Evolutionary conservation across 2,888 invertebrate genomes (phyloP), one percentile per base, ranked within the genome.

Genomic region (Alcis repandata): DNA sequence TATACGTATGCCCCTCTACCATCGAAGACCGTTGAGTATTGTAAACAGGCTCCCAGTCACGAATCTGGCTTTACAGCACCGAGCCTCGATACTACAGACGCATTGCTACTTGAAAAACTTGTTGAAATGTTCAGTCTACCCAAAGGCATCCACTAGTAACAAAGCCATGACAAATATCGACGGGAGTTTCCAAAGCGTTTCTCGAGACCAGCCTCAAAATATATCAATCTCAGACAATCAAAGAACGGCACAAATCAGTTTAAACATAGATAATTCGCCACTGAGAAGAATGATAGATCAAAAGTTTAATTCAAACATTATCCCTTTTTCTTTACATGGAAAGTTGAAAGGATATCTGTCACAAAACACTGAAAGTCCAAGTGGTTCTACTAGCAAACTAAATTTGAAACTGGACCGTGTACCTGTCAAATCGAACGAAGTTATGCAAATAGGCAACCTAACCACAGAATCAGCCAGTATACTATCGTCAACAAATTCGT

Each of bases 241-340:
- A 45, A 48, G 9, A 43, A 20, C 51, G 22, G 20, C 10, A 32
- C 51, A 46, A 20, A 38, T 4, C 32, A 38, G 2, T 11, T 15
- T 45, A 22, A 41, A 13, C 15, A 13, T 15, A 11, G n/a, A 27
- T 6, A 9, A 17, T 10, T 20, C 52, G 32, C 17, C 62, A 11
- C 56, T 36, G 9, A 63, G 58, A 52, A 52, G 58, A 63, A 53
- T 46, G 45, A 27, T 63, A 8, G 46, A 33, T 32, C 32, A 46
- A 32, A 40, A 0, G 2, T n/a, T 19, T 40, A 40, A 58, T 46
- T 38, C 40, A 15, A 63, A 63, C 7, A 59, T 59, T 19, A 27
- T 46, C 1, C 13, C 43, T 17, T 32, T 33, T 6, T 22, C 33
- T 41, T 33, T 49, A 13, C 19, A 10, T 9, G 57, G 51, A 19